Base-by-base conservation (phyloP, 2,888 invertebrate genomes). In the Melipona beecheii region DNA sequence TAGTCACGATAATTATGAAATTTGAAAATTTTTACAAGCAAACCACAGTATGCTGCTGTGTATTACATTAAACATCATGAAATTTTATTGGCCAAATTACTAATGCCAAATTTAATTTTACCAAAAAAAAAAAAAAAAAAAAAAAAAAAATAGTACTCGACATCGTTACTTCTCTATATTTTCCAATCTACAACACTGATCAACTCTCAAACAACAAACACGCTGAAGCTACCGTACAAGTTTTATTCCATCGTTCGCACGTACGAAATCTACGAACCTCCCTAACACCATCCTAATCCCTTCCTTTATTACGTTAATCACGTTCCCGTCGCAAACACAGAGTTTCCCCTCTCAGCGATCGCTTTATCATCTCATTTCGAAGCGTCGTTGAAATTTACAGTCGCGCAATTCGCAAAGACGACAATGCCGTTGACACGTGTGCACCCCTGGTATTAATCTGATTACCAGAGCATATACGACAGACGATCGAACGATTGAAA, bases 351-450 rank as follows among this genome's bases (percentile, higher is more conserved):
- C 24, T 21, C 21, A 0, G 1, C 36, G 19, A 58, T 58, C 43
- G 24, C 36, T 58, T 71, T 24, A 49, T 43, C 71, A 4, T 24
- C 36, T 13, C 27, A 3, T 27, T 50, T 24, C 72, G 50, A 49
- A 43, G 58, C 43, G n/a, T 19, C 27, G 21, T 72, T 60, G 27
- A 62, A 72, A 50, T 72, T 60, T 52, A 54, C 52, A 54, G n/a
- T 43, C 54, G 27, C 4, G 49, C 43, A n/a, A 50, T 50, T 62
- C 60, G 52, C 36, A 54, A 52, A 65, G 36, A 31, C 50, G 73
- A 65, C 50, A 74, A 78, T 56, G 24, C 56, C 31, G n/a, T 43
- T 31, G 66, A 24, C 66, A 66, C 66, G 58, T 36, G 58, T 19
- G 62, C 50, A 19, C 6, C 58, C 58, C 36, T n/a, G 21, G 3